phyloP scores from a whole-genome alignment of 2,888 invertebrate genomes.

The Polymixis flavicincta region DNA sequence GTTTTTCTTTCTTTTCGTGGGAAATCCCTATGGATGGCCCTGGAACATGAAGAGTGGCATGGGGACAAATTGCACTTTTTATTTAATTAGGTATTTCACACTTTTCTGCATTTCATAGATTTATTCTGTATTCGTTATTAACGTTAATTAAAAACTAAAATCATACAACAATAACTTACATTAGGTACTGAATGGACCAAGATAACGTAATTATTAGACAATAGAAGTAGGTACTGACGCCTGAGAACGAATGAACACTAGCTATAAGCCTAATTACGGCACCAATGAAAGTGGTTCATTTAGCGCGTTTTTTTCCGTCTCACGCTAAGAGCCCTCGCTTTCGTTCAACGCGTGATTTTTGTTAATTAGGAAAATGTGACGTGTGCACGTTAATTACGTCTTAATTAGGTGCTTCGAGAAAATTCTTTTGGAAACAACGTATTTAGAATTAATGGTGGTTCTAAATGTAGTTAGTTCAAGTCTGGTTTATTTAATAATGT shows the following conservation, averaged over 20 bases:
- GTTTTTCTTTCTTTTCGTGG: neutral
- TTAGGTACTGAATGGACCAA: neutral
- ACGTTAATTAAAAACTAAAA: neutral
- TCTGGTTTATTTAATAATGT: slow-evolving; percentile 4
- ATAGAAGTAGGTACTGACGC: slow-evolving; percentile 9
- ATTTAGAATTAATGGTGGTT: slow-evolving; percentile 20
- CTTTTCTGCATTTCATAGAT: neutral
- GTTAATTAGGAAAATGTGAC: slow-evolving; percentile 56
- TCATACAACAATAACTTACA: neutral
- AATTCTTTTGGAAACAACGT: slow-evolving; percentile 23
- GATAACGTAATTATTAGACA: slow-evolving; percentile 21
- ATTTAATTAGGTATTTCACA: neutral
- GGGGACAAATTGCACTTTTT: no score
- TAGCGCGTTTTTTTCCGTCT: slow-evolving; percentile 38
- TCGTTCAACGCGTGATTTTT: slow-evolving; percentile 51
- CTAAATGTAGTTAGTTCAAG: neutral
- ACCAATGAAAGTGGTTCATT: slow-evolving; percentile 48
- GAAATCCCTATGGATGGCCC: neutral
- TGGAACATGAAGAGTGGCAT: no score
- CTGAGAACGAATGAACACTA: slow-evolving; percentile 40
- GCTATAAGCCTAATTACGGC: slow-evolving; percentile 33
- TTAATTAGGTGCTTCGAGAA: slow-evolving; percentile 46
- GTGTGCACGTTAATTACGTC: slow-evolving; percentile 32
- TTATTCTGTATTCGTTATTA: neutral
- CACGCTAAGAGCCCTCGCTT: slow-evolving; percentile 49